Evolutionary conservation across 2,888 invertebrate genomes (phyloP), one percentile per base, ranked within the genome.

Genomic region (Rhimphoctona megacephalus): DNA sequence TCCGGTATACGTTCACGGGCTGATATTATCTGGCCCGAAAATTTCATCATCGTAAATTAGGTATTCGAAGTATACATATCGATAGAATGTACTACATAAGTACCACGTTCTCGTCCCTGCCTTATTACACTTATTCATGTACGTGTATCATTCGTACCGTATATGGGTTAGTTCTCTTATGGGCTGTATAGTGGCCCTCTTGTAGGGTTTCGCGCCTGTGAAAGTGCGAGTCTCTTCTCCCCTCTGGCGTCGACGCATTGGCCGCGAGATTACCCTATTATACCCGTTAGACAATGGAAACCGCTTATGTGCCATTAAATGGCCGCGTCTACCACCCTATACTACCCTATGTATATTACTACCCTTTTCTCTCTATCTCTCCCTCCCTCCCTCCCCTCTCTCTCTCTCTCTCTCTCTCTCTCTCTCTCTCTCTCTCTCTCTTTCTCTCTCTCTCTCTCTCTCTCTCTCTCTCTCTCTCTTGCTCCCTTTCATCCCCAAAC

Each of bases 231-330:
- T 39, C 72, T 69, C 73, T 77, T 52, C 76, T 67, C 46, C 43
- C 66, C 81, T 78, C 91, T 92, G 92, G 92, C 89, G 89, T 91
- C 91, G 91, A 93, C 92, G 92, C 94, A 93, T 93, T 93, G 93
- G 86, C 94, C 92, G 92, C 93, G 92, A 94, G 94, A 94, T 94
- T 94, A 94, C 94, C 94, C 93, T 92, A 94, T 94, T 94, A 94
- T 94, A 91, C 91, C 89, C 88, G 92, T 93, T 93, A 94, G 94
- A 94, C 94, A 94, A 94, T 94, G 91, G 92, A 92, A 93, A 94
- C 93, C 93, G 93, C 92, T 94, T 93, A 93, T 92, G 92, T 92
- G 92, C 90, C 92, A 91, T 91, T 93, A 93, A 94, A 94, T 93
- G 93, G 93, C 93, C 92, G 90, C 91, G 90, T 91, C 92, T 93